Evolutionary conservation across 2,888 invertebrate genomes (phyloP).

Genomic region (Phaedon cochleariae): DNA sequence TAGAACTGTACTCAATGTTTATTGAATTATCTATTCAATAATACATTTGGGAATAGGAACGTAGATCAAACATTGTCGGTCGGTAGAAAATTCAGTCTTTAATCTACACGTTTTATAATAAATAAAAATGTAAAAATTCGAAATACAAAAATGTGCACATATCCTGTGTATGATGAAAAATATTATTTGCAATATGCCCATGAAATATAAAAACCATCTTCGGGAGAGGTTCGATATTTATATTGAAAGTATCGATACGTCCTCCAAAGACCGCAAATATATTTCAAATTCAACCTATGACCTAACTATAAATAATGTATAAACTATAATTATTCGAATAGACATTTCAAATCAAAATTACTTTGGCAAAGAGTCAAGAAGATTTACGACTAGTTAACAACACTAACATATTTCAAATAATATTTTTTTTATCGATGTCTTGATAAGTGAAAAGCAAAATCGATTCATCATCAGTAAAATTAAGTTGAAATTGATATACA

Average conservation of each 20-base stretch:
- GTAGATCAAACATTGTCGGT: too few species aligned
- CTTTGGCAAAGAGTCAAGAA: conserved; percentile 28
- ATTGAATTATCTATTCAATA: too few species aligned
- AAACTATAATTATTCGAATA: conserved; percentile 7
- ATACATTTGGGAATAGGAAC: too few species aligned
- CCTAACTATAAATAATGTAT: too few species aligned
- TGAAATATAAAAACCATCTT: conserved; percentile 26
- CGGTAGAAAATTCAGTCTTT: conserved; percentile 35
- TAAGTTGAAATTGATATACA: not conserved
- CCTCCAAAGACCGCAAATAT: conserved; percentile 16
- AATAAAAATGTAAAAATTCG: conserved; percentile 18
- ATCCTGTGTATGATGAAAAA: not conserved
- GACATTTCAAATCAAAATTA: conserved; percentile 20
- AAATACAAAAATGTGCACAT: conserved; percentile 21
- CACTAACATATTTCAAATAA: conserved; percentile 34
- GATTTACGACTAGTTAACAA: conserved; percentile 34
- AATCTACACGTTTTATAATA: conserved; percentile 25
- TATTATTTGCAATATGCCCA: conserved; percentile 20
- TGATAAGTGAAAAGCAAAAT: conserved; percentile 7
- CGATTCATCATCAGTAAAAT: not conserved
- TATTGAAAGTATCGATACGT: not conserved
- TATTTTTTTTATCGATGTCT: conserved; percentile 2
- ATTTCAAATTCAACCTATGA: conserved; percentile 16
- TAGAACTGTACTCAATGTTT: too few species aligned
- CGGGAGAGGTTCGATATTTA: not conserved